Evolutionary conservation across 2,797 vertebrate genomes (phyloP), one percentile per base, ranked within the genome.

Genomic region (Garrulus glandarius): DNA sequence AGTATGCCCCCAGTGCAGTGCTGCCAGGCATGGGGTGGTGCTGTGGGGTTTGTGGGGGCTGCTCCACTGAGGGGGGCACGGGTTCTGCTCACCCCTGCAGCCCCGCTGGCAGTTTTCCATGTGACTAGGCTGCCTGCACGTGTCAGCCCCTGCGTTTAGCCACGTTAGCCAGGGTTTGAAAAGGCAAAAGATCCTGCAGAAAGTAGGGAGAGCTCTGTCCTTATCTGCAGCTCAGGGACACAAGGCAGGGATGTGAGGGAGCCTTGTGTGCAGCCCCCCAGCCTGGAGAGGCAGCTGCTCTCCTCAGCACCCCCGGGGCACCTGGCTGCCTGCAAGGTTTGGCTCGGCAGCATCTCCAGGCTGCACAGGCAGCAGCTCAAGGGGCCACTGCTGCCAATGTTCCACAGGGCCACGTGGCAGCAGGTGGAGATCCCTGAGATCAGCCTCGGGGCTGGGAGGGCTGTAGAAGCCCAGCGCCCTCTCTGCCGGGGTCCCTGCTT

Each of bases 381-480:
- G 34, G 46, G 52, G 34, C 44, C 10, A 7, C 4, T 3, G 72
- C 91, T 91, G 84, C 91, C 65, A 82, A 55, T 21, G 65, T 43
- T 90, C 77, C 5, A 3, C n/a, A 43, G 53, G 55, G 88, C 91
- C 92, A 96, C 87, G 87, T 92, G 95, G 95, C 96, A 92, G 68
- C 76, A 88, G 60, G 83, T 77, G 39, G 29, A 37, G 41, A 69
- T 59, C 61, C 29, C 39, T 0, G 30, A 50, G 34, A 19, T 19
- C 10, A 6, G 56, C 39, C 74, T 2, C 41, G 11, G 8, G 22
- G 5, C 41, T 13, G 6, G 34, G 4, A 7, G 15, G 10, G 68
- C 50, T 59, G 56, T 0, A 1, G 15, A 49, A 74, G 20, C 50
- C 24, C 85, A 14, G n/a, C 0, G 1, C 30, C 60, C 2, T 3